Percentiles rank a stretch among this genome's conserved stretches.
Evolutionary conservation across 2,888 invertebrate genomes (phyloP).

Genomic region (Iselma pallidipennis): DNA sequence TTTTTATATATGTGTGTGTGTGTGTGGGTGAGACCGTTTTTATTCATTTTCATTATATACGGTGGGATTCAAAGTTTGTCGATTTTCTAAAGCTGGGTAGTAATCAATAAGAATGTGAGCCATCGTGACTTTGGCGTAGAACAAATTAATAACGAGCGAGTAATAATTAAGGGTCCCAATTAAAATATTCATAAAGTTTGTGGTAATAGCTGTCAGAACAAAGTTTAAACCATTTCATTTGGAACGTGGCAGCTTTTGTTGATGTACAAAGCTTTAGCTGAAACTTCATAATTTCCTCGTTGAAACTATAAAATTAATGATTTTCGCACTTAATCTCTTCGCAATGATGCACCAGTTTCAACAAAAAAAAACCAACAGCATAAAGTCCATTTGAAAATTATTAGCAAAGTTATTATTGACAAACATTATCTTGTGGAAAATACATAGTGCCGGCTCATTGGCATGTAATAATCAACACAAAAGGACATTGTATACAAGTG

Average conservation of each 20-base stretch:
- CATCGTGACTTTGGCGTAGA: background rate
- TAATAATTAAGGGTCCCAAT: slow-evolving; percentile 20
- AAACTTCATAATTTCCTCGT: slow-evolving; percentile 24
- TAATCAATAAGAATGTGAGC: slow-evolving; percentile 9
- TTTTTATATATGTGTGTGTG: slow-evolving; percentile 32
- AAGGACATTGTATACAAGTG: background rate
- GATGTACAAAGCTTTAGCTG: slow-evolving; percentile 14
- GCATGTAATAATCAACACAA: background rate
- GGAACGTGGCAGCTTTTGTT: slow-evolving; percentile 4
- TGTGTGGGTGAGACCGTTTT: slow-evolving; percentile 27
- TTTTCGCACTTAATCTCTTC: slow-evolving; percentile 15
- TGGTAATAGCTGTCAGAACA: slow-evolving; percentile 27
- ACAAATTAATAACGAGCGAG: slow-evolving; percentile 18
- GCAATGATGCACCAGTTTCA: background rate
- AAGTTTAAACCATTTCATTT: slow-evolving; percentile 21
- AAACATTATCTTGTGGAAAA: background rate
- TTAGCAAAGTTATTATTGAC: too few species aligned
- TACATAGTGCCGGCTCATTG: background rate
- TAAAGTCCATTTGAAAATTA: too few species aligned
- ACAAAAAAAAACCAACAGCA: too few species aligned
- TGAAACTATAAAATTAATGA: slow-evolving; percentile 27
- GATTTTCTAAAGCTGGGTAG: slow-evolving; percentile 11
- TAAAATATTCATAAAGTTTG: slow-evolving; percentile 30
- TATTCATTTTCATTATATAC: slow-evolving; percentile 47
- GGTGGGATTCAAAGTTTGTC: slow-evolving; percentile 36